Evolutionary conservation across 2,113 vertebrate species (phyloP).

Genomic region (Catharus minimus): DNA sequence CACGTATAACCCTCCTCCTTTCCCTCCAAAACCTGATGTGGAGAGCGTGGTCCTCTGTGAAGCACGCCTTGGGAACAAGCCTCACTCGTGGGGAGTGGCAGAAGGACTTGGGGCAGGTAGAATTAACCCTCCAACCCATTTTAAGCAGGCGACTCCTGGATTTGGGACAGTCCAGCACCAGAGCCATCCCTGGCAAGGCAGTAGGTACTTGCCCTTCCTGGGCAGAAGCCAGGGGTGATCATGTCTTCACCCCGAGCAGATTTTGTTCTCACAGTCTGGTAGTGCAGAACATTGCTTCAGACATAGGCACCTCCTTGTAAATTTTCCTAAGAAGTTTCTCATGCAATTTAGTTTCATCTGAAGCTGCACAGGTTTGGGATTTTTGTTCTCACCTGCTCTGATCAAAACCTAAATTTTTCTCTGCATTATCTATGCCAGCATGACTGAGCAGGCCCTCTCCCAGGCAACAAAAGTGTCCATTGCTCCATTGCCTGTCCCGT

Average conservation of each 20-base stretch:
- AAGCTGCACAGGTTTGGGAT: rapidly evolving
- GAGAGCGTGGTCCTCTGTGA: neutral
- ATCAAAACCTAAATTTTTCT: neutral
- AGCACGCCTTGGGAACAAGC: rapidly evolving
- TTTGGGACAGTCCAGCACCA: neutral
- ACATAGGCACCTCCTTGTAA: neutral
- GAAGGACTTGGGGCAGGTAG: neutral
- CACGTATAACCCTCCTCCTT: rapidly evolving
- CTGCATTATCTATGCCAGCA: neutral
- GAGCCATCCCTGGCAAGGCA: neutral
- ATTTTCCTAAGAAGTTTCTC: neutral
- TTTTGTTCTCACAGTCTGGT: neutral
- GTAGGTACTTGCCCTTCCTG: neutral
- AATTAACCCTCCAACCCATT: neutral
- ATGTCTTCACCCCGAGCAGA: neutral
- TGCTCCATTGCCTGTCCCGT: neutral
- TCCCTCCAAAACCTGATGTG: neutral
- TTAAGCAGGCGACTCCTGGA: neutral
- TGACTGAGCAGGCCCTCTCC: neutral
- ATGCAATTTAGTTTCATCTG: neutral
- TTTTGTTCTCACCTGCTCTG: neutral
- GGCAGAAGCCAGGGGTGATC: neutral
- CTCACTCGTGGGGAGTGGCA: rapidly evolving
- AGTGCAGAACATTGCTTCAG: neutral
- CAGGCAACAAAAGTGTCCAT: neutral